These are phyloP conservation scores for Pantala flavescens DNA, from an alignment of 1,140 invertebrate genomes.

Conservation along the genomic window DNA sequence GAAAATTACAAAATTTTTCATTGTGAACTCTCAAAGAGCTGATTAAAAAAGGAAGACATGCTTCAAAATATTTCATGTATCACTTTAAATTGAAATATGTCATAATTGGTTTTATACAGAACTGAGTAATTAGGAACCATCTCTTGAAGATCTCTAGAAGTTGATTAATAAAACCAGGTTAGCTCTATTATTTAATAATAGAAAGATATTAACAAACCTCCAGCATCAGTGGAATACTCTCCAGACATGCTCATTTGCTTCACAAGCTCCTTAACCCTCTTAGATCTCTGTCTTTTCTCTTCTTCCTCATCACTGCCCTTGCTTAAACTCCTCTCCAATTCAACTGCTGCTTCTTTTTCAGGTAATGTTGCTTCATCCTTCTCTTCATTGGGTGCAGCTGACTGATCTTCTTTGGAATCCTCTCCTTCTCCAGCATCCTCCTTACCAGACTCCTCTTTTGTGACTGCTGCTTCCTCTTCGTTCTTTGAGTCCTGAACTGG, in stretches of 20 bases:
- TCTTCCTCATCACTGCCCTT: slow-evolving; percentile 4
- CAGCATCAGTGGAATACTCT: slow-evolving; percentile 31
- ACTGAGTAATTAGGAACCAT: too few species aligned
- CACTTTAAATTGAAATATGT: too few species aligned
- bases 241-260: slow-evolving; percentile 71
- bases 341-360: slow-evolving; percentile 33
- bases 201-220: slow-evolving; percentile 40
- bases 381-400: slow-evolving; percentile 24
- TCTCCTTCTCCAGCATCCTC: slow-evolving; percentile 25
- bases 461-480: slow-evolving; percentile 31
- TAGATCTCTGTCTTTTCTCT: slow-evolving; percentile 12
- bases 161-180: too few species aligned
- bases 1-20: too few species aligned
- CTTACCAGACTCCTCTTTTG: slow-evolving; percentile 30
- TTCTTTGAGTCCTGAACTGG: slow-evolving; percentile 23
- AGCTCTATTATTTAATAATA: too few species aligned
- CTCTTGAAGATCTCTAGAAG: too few species aligned
- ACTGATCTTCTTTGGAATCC: slow-evolving; percentile 26
- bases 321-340: slow-evolving; percentile 17
- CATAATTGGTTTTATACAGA: too few species aligned
- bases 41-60: too few species aligned
- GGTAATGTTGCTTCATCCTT: slow-evolving; percentile 30
- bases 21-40: too few species aligned
- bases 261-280: slow-evolving; percentile 52
- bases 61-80: too few species aligned